A percentile compares a stretch with the other conserved stretches of the same genome.
Conservation (phyloP, 1,140 invertebrate species). For the Trinorchestia longiramus region DNA sequence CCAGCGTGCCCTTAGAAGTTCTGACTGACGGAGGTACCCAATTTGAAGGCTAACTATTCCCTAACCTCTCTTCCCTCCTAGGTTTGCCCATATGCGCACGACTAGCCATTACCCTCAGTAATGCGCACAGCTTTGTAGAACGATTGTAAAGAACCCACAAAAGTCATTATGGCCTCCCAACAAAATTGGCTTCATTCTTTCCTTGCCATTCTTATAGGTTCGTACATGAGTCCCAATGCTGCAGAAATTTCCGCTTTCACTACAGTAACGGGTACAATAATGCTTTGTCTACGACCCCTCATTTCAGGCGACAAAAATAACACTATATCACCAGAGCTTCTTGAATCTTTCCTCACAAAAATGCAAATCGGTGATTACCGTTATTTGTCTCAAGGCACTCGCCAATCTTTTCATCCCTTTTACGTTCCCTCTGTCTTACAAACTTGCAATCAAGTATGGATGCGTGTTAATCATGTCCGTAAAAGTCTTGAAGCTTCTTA, state of each 20-base stretch:
- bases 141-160: background rate
- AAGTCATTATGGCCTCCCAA: background rate
- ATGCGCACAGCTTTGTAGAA: background rate
- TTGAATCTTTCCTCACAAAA: too few relatives aligned
- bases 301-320: too few relatives aligned
- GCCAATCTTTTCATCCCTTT: too few relatives aligned
- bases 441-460: too few relatives aligned
- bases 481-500: too few relatives aligned
- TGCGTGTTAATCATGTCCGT: too few relatives aligned
- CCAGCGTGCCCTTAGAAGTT: background rate
- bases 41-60: background rate
- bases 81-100: background rate
- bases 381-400: too few relatives aligned
- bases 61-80: background rate
- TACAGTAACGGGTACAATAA: background rate
- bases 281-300: background rate
- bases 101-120: background rate
- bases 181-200: background rate
- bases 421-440: too few relatives aligned
- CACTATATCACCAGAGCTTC: too few relatives aligned
- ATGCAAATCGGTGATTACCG: too few relatives aligned
- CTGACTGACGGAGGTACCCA: background rate
- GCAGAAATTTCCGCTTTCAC: background rate
- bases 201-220: background rate
- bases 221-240: background rate